phyloP scores from a whole-genome alignment of 2,888 invertebrate species.

The Hyposoter dolosus region DNA sequence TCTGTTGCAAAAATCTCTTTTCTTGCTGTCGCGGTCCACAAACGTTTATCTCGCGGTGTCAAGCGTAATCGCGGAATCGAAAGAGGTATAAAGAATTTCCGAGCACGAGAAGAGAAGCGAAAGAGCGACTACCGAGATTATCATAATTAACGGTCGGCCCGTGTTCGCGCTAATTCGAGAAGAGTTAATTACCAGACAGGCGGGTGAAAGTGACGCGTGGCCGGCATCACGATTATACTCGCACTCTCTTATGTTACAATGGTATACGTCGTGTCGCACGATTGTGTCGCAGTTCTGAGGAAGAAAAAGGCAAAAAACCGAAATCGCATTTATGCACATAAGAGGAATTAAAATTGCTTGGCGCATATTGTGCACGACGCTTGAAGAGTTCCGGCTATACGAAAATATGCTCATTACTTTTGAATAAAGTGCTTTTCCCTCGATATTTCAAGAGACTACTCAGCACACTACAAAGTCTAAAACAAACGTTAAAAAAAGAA shows the following conservation, averaged over 20 bases:
- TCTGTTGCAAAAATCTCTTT: conserved; percentile 69
- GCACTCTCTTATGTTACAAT: conserved; percentile 43
- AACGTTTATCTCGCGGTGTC: conserved; percentile 75
- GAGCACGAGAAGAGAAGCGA: conserved; percentile 21
- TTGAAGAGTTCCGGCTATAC: conserved; percentile 58
- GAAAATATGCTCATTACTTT: conserved; percentile 28
- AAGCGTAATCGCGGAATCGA: conserved; percentile 64
- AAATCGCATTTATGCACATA: conserved; percentile 57
- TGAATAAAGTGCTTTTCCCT: conserved; percentile 17
- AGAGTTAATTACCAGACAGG: conserved; percentile 70
- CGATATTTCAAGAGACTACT: background rate
- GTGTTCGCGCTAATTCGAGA: conserved; percentile 72
- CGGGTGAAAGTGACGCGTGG: conserved; percentile 73
- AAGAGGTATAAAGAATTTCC: conserved; percentile 58
- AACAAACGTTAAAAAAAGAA: background rate
- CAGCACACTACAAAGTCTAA: background rate
- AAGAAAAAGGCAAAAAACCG: conserved; percentile 36
- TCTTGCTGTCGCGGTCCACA: conserved; percentile 16
- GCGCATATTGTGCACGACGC: conserved; percentile 49
- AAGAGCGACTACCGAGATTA: conserved; percentile 70
- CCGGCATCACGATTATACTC: conserved; percentile 69
- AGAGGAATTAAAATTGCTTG: conserved; percentile 43
- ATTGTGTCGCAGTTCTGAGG: conserved; percentile 31
- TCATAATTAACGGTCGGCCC: conserved; percentile 76
- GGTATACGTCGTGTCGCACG: conserved; percentile 32